Conservation (phyloP, 2,888 invertebrate genomes). For the Harpagoxenus sublaevis region DNA sequence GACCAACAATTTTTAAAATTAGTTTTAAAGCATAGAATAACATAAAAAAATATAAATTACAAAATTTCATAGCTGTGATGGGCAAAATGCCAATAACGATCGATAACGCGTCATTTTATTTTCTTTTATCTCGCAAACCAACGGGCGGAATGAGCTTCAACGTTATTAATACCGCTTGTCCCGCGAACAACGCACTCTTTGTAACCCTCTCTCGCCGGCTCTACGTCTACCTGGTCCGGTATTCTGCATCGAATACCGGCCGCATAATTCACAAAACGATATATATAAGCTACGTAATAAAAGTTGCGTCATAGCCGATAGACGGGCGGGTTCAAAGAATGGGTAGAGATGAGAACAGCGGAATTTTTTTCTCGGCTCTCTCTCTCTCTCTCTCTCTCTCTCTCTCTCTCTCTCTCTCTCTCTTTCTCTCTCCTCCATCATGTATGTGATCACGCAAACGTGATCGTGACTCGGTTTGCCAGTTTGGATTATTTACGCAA, state of each 20-base stretch:
- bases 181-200: constrained; percentile 53
- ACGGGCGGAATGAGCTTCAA: constrained; percentile 35
- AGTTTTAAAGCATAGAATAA: not conserved
- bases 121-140: constrained; percentile 27
- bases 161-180: constrained; percentile 54
- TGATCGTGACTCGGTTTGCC: constrained; percentile 60
- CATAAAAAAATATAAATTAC: not conserved
- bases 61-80: constrained; percentile 22
- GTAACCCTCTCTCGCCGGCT: constrained; percentile 39
- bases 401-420: not conserved
- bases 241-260: constrained; percentile 51
- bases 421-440: not conserved
- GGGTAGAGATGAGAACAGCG: constrained; percentile 35
- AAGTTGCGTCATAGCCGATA: constrained; percentile 49
- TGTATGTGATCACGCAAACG: constrained; percentile 26
- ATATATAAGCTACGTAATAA: constrained; percentile 50
- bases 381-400: not conserved
- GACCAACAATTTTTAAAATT: not conserved
- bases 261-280: constrained; percentile 55
- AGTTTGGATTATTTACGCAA: constrained; percentile 79
- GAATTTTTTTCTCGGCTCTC: constrained; percentile 23
- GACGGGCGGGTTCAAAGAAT: constrained; percentile 43
- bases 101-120: constrained; percentile 24
- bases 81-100: constrained; percentile 25
- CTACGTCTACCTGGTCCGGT: constrained; percentile 41